Evolutionary conservation across 2,113 vertebrate genomes (phyloP), one percentile per base, ranked within the genome.

Genomic region (Onychostruthus taczanowskii): DNA sequence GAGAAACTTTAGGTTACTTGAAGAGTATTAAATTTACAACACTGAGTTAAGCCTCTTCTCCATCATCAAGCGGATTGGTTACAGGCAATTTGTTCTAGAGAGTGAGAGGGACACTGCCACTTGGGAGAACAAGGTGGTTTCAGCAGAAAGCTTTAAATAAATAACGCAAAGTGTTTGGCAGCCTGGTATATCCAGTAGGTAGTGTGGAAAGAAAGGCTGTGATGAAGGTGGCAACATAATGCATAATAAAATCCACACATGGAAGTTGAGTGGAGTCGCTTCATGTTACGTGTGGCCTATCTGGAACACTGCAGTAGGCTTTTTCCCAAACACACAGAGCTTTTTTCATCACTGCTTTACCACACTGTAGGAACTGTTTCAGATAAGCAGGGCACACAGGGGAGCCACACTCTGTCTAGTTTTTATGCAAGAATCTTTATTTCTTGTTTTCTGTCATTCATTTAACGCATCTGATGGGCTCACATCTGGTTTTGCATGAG

Each of bases 11-110:
- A 41, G 31, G 33, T 89, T 90, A 56, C 87, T 90, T 89, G 27
- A 63, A 52, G 72, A 93, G 69, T 91, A 58, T 95, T 96, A 85
- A 89, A 73, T 92, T 59, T 89, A 56, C 66, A 85, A 35, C 70
- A 47, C 28, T 28, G 66, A 81, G 77, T 96, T 96, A 94, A 96
- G 66, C 50, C 70, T 80, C 79, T 75, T 94, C 55, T 97, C 97
- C 70, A 83, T 97, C 90, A 96, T 93, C 95, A 82, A 43, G 63
- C 37, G 28, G 73, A 95, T 96, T 95, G 63, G 59, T 97, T 95
- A 93, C 94, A 75, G 49, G 52, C 50, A 74, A 8, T 90, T 93
- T 88, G 50, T 78, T 92, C 67, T 84, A 72, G 70, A 56, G 85
- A 77, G 44, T 9, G 39, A 91, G 74, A 59, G 33, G 77, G 33